These are phyloP conservation scores for Ceyx margarethae DNA, from an alignment of 2,113 vertebrate genomes.

Conservation along the genomic window DNA sequence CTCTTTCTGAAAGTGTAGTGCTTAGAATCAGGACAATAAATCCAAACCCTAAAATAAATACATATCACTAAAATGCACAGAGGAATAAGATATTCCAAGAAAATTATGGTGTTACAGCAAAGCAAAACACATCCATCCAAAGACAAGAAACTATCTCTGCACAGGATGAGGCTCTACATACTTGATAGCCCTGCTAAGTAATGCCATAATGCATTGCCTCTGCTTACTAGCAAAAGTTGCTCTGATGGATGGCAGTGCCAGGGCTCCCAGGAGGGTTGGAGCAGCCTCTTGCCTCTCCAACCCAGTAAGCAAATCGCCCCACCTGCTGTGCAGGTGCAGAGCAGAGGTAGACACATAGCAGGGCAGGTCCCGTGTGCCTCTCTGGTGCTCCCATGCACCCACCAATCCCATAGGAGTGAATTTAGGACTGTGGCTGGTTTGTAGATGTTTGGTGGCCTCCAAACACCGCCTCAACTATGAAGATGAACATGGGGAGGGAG, in stretches of 20 bases:
- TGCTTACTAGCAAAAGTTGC: background rate
- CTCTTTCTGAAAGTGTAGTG: background rate
- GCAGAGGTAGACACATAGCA: fast-evolving
- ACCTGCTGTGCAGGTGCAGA: fast-evolving
- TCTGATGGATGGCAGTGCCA: background rate
- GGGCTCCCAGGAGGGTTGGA: fast-evolving
- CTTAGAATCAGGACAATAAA: background rate
- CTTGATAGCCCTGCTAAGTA: background rate
- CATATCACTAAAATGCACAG: background rate
- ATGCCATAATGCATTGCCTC: background rate
- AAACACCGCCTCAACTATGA: background rate
- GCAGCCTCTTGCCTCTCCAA: background rate
- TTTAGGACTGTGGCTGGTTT: background rate
- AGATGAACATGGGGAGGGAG: background rate
- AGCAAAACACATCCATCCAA: background rate
- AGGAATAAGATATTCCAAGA: background rate
- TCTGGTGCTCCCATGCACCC: background rate
- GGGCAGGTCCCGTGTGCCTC: background rate
- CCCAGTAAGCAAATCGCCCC: fast-evolving
- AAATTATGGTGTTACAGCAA: background rate
- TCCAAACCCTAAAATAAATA: background rate
- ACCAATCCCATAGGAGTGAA: background rate
- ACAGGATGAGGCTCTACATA: fast-evolving
- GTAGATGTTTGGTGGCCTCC: background rate
- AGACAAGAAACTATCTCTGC: background rate